Evolutionary conservation across 2,113 vertebrate species (phyloP), one percentile per base, ranked within the genome.

Genomic region (Corythoichthys intestinalis): DNA sequence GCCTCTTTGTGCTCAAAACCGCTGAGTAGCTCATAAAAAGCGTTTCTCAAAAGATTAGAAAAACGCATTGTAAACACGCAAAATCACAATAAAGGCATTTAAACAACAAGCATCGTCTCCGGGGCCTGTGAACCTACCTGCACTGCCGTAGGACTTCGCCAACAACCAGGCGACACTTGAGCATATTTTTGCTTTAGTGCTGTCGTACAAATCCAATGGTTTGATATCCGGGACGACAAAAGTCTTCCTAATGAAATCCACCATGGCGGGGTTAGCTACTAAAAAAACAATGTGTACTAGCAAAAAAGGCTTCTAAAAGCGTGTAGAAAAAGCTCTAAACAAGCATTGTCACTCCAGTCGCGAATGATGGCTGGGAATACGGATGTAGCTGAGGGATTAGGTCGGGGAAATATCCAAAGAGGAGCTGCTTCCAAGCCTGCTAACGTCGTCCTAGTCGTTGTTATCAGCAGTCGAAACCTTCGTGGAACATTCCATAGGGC

Each of bases 201-300:
- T 90, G 77, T 96, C 95, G 83, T 95, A 96, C 84, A 94, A 91
- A 88, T 96, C 95, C 93, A 94, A 85, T 46, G 94, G 92, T 85
- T 94, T 95, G 82, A 96, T 91, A 88, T 96, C 95, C 72, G 95
- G 93, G 75, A 95, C 92, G 79, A 94, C 90, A 83, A 94, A 94
- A 84, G 94, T 95, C 90, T 93, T 95, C 89, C 91, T 93, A 90
- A 89, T 92, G 67, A 92, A 93, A 87, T 94, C 93, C 88, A 94
- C 93, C 94, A 94, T 95, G 87, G 87, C 90, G 84, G 87, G 78
- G 86, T 79, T 76, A 75, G 72, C 20, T 1, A 10, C 12, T 6
- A 65, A 69, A 78, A 74, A 78, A 68, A 47, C 15, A 54, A 78
- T 50, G 66, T 58, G 28, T 59, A 69, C 50, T 71, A 67, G 74